Percentiles rank a stretch among this genome's conserved stretches.
phyloP scores from a whole-genome alignment of 92 coral and sea anemone genomes.

The Porites evermanni region DNA sequence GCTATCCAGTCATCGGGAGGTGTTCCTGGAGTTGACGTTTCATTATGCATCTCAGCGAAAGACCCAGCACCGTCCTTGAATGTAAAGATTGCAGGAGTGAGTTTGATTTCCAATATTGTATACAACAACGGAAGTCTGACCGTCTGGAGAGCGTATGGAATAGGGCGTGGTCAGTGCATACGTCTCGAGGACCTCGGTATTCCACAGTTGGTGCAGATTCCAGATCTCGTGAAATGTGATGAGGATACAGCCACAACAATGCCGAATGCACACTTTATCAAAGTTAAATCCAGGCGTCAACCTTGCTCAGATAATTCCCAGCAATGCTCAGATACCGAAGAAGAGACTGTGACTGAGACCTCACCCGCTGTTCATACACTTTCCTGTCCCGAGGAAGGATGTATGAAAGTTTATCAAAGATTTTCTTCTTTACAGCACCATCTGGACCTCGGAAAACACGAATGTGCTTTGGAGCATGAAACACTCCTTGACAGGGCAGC shows the following conservation, averaged over 20 bases:
- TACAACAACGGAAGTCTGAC: conserved; percentile 53
- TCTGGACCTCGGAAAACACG: conserved; percentile 37
- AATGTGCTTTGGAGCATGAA: conserved; percentile 50
- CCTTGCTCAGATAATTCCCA: conserved; percentile 26
- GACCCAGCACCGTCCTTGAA: conserved; percentile 3
- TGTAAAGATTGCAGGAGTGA: conserved; percentile 43
- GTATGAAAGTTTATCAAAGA: not conserved
- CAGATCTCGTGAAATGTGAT: conserved; percentile 17
- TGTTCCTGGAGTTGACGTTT: conserved; percentile 61
- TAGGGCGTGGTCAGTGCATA: conserved; percentile 65
- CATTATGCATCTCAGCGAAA: conserved; percentile 34
- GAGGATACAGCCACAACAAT: not conserved
- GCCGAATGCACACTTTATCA: conserved; percentile 18
- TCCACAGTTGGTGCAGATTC: conserved; percentile 26
- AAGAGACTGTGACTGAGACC: conserved; percentile 42
- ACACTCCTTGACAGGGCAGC: conserved; percentile 46
- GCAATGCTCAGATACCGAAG: conserved; percentile 36
- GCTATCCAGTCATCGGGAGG: conserved; percentile 66
- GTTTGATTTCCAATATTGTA: conserved; percentile 63
- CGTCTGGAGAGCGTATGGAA: conserved; percentile 75
- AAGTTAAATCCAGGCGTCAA: conserved; percentile 40
- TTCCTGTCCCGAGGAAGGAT: conserved; percentile 67
- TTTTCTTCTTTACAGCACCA: not conserved
- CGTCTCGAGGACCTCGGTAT: conserved; percentile 9
- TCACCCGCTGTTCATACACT: conserved; percentile 17